Evolutionary conservation across 2,797 vertebrate species (phyloP).

Genomic region (Sphaeramia orbicularis): DNA sequence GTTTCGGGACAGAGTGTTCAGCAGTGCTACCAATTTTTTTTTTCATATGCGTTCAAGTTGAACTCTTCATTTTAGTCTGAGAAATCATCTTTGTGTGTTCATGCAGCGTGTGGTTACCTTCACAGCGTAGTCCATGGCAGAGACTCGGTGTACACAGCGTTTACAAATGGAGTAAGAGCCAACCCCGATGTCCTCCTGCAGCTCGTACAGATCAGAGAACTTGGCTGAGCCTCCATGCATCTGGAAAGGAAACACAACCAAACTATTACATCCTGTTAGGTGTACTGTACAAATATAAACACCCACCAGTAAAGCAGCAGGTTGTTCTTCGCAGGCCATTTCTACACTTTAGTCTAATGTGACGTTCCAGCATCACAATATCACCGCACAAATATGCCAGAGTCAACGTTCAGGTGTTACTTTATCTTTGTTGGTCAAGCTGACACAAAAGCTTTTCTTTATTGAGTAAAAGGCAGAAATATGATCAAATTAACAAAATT

Average conservation of each 20-base stretch:
- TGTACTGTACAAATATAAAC: not conserved
- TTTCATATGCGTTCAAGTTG: too few species aligned
- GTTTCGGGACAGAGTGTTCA: too few species aligned
- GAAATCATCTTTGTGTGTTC: not conserved
- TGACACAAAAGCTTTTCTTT: constrained; percentile 16
- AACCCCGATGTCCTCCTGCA: constrained; percentile 97
- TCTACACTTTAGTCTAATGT: not conserved
- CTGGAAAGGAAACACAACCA: constrained; percentile 73
- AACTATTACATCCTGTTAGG: constrained; percentile 7
- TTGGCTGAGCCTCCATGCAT: constrained; percentile 91
- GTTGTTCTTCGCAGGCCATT: constrained; percentile 6
- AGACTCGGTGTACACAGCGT: constrained; percentile 91
- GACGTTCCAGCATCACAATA: not conserved
- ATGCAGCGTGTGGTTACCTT: constrained; percentile 85
- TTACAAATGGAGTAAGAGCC: constrained; percentile 98
- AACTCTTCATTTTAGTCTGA: not conserved
- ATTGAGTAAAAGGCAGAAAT: not conserved
- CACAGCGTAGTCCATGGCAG: constrained; percentile 95
- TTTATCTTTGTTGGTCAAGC: constrained; percentile 27
- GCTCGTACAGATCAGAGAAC: constrained; percentile 93
- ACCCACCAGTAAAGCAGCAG: not conserved
- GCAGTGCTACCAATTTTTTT: too few species aligned
- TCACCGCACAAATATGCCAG: not conserved
- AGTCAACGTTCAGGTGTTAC: not conserved
- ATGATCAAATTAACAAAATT: constrained; percentile 9